Evolutionary conservation across 2,113 vertebrate genomes (phyloP).

Genomic region (Cnemophilus loriae): DNA sequence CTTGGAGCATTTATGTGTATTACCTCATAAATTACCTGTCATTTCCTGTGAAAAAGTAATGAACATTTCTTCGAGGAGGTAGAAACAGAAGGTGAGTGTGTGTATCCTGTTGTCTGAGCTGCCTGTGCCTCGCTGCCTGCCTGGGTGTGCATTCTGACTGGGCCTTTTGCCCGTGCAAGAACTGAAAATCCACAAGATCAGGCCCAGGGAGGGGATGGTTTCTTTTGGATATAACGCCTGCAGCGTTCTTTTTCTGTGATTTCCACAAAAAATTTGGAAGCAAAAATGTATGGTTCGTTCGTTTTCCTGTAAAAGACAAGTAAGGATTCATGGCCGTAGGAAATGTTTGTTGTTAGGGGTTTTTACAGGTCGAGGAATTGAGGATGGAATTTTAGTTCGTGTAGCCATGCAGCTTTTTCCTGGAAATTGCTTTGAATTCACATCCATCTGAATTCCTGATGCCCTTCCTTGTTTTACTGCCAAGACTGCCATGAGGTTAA

Average conservation of each 20-base stretch:
- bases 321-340: neutral
- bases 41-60: constrained; percentile 14
- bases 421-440: neutral
- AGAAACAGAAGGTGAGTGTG: neutral
- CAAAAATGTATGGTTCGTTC: neutral
- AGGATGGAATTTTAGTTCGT: neutral
- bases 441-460: neutral
- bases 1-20: constrained; percentile 41
- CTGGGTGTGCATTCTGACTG: fast-evolving
- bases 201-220: neutral
- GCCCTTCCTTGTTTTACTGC: neutral
- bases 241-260: neutral
- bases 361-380: neutral
- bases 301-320: neutral
- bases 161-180: neutral
- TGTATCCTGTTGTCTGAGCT: neutral
- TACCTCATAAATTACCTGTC: constrained; percentile 47
- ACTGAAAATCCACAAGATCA: neutral
- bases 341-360: neutral
- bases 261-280: neutral
- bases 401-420: neutral
- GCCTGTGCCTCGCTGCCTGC: neutral
- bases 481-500: too few relatives aligned
- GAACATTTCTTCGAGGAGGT: constrained; percentile 1
- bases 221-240: neutral